These are phyloP conservation scores for Meloidogyne hapla DNA, from an alignment of 1,140 invertebrate genomes.

Conservation along the genomic window DNA sequence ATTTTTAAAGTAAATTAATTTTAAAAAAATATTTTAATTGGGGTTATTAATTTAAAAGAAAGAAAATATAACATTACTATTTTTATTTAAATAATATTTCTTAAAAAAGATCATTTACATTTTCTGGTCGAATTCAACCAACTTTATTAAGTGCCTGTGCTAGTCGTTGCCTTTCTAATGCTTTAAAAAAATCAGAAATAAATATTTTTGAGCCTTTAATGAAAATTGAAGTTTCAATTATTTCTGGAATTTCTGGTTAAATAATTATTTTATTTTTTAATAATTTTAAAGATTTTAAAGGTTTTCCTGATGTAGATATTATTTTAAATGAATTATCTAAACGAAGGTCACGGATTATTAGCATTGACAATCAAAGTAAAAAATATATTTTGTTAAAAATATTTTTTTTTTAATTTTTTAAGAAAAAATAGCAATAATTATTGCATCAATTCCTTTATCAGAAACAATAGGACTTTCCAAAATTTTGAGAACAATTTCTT, in stretches of 20 bases:
- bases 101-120: slow-evolving; percentile 29
- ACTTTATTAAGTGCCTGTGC: slow-evolving; percentile 34
- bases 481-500: slow-evolving; percentile 29
- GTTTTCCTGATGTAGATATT: slow-evolving; percentile 8
- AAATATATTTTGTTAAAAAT: background rate
- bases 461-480: slow-evolving; percentile 31
- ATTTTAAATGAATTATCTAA: slow-evolving; percentile 24
- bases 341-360: slow-evolving; percentile 22
- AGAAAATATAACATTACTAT: background rate
- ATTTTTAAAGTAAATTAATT: slow-evolving; percentile 70
- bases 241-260: slow-evolving; percentile 8
- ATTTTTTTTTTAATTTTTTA: background rate
- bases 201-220: slow-evolving; percentile 30
- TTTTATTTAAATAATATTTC: background rate
- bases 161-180: slow-evolving; percentile 30
- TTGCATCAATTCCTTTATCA: slow-evolving; percentile 31
- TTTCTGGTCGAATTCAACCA: slow-evolving; percentile 8
- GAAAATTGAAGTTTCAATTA: slow-evolving; percentile 23
- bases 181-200: slow-evolving; percentile 15
- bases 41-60: background rate
- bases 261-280: background rate
- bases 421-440: slow-evolving; percentile 19
- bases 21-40: background rate
- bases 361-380: background rate
- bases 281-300: background rate